A percentile compares a stretch with the other conserved stretches of the same genome.
phyloP scores from a whole-genome alignment of 2,797 vertebrate species.

The Takifugu rubripes region DNA sequence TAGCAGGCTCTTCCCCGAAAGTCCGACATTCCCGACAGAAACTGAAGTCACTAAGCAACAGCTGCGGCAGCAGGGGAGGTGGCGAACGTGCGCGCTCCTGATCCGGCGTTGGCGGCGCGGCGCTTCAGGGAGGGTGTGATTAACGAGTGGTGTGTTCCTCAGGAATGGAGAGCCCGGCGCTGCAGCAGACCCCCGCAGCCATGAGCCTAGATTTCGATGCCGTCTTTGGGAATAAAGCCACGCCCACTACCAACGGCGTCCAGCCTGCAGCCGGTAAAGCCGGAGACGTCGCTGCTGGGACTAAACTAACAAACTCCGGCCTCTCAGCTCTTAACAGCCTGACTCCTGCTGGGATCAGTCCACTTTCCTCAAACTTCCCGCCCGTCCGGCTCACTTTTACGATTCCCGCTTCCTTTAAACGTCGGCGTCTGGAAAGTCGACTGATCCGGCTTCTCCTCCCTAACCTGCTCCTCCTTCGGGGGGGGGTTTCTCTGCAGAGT shows the following conservation, averaged over 20 bases:
- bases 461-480: no score
- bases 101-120: constrained; percentile 1
- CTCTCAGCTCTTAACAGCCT: background rate
- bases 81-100: constrained; percentile 20
- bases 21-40: constrained; percentile 23
- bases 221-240: constrained; percentile 83
- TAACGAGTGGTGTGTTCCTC: constrained; percentile 59
- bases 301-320: constrained; percentile 49
- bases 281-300: constrained; percentile 37
- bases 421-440: no score
- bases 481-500: no score
- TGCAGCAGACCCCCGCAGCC: constrained; percentile 69
- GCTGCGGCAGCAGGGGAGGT: constrained; percentile 28
- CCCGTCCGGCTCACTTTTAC: no score
- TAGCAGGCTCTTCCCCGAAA: constrained; percentile 21
- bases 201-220: constrained; percentile 92
- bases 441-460: no score
- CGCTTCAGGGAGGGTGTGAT: constrained; percentile 30
- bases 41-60: constrained; percentile 45
- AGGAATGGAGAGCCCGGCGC: constrained; percentile 76
- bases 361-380: background rate
- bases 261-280: constrained; percentile 81
- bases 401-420: no score
- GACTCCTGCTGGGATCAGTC: background rate
- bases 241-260: constrained; percentile 72